Base-by-base conservation (phyloP, 2,888 invertebrate genomes). In the Callimorpha dominula region DNA sequence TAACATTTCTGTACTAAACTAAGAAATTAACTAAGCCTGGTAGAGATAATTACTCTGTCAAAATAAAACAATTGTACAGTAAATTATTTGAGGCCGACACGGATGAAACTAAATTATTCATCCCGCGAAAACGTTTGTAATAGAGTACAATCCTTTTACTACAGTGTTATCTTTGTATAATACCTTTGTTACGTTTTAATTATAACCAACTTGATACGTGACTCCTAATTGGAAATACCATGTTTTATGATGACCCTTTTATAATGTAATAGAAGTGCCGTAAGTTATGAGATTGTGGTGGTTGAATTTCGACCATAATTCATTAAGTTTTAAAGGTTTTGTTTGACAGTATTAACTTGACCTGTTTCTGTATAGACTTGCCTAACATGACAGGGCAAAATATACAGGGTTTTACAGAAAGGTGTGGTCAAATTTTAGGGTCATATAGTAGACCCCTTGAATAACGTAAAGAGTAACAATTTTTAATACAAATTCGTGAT, bases 131-230 rank as follows among this genome's bases (percentile, higher is more conserved):
- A 52, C 49, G 70, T 57, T 14, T 66, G 46, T 62, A 43, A 66
- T 52, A 43, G 50, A 50, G 57, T 42, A 65, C 52, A 73, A 73
- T 66, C 52, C 62, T 20, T 54, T 60, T 52, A n/a, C 20, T 50
- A 46, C 20, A 43, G 42, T 63, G 17, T 20, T 67, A 50, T 63
- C 54, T 67, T 62, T 63, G 46, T 70, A 15, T 65, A 65, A 65
- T 57, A 20, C 54, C 54, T 54, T 42, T 50, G 66, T 70, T 70
- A 67, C 40, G 66, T 31, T 70, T 73, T 67, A 63, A 67, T 70
- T 73, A 73, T 62, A 17, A 31, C 20, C 52, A 17, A 4, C 42
- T 42, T 63, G n/a, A 42, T 65, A 72, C 57, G 65, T 50, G 52
- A 54, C 68, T 50, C 42, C 12, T 17, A 9, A n/a, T 42, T 67